These are phyloP conservation scores for Styela clava DNA, from an alignment of 23 tunicate species.

Conservation along the genomic window DNA sequence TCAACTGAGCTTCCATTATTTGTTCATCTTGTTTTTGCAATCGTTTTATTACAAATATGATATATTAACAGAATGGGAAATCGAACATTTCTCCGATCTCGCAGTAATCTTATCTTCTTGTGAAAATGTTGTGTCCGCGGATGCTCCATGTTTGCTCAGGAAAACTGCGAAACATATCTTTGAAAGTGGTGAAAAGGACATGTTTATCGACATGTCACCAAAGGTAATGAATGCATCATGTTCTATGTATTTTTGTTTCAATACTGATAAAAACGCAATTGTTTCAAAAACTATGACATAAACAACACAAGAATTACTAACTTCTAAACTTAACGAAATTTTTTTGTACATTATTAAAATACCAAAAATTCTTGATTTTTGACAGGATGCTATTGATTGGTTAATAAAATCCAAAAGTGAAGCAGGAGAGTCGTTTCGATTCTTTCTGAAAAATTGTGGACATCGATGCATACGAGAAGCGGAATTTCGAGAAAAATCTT, in stretches of 20 bases:
- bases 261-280: background rate
- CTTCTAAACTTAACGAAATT: too few relatives aligned
- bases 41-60: too few relatives aligned
- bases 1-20: too few relatives aligned
- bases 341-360: too few relatives aligned
- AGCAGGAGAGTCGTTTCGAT: constrained; percentile 14
- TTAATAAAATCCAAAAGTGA: constrained; percentile 14
- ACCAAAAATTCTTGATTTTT: background rate
- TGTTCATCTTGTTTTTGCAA: too few relatives aligned
- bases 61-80: constrained; percentile 29
- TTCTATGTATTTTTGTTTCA: background rate
- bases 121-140: constrained; percentile 16
- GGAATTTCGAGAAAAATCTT: constrained; percentile 43
- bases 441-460: constrained; percentile 24
- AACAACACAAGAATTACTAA: too few relatives aligned
- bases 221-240: constrained; percentile 14
- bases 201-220: constrained; percentile 1
- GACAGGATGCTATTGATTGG: constrained; percentile 50
- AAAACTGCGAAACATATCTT: constrained; percentile 6
- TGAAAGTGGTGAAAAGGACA: constrained; percentile 9
- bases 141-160: constrained; percentile 15
- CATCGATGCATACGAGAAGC: constrained; percentile 37
- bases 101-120: constrained; percentile 13
- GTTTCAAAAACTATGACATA: too few relatives aligned
- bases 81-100: constrained; percentile 20